These are phyloP conservation scores for Tribolium madens DNA, from an alignment of 1,140 invertebrate genomes.

Conservation along the genomic window DNA sequence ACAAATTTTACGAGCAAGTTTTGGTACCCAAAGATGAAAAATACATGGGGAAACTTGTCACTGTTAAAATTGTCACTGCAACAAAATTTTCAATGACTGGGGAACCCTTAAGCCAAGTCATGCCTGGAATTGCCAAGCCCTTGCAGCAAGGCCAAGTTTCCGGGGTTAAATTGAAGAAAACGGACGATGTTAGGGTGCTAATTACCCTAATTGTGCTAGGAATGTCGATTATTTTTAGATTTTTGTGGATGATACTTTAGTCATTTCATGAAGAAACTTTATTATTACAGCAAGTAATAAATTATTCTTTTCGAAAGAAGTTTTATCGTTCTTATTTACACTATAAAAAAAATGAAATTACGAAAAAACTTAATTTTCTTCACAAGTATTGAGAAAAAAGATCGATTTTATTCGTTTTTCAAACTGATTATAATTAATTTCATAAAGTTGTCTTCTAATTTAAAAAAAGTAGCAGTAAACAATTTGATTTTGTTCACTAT, in stretches of 20 bases:
- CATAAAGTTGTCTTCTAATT: too few species aligned
- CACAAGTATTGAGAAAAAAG: too few species aligned
- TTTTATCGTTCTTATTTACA: too few species aligned
- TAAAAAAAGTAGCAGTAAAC: too few species aligned
- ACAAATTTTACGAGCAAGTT: constrained; percentile 96
- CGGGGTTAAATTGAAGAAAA: constrained; percentile 60
- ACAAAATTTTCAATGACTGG: constrained; percentile 92
- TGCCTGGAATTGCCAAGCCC: constrained; percentile 68
- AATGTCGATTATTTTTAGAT: constrained; percentile 52
- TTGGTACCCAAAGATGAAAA: constrained; percentile 82
- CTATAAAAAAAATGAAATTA: too few species aligned
- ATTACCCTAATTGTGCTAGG: constrained; percentile 47
- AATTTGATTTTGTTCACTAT: too few species aligned
- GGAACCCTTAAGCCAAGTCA: constrained; percentile 71
- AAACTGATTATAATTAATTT: too few species aligned
- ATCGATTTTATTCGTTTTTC: too few species aligned
- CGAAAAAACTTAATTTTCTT: too few species aligned
- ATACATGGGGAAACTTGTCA: constrained; percentile 86
- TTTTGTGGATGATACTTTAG: constrained; percentile 57
- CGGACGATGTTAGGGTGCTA: constrained; percentile 37
- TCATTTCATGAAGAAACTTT: neutral
- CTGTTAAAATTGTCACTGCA: constrained; percentile 80
- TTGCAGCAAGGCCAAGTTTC: constrained; percentile 69
- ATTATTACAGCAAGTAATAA: neutral
- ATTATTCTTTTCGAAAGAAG: neutral